Conservation (phyloP, 2,797 vertebrate genomes). For the Argentina silus region DNA sequence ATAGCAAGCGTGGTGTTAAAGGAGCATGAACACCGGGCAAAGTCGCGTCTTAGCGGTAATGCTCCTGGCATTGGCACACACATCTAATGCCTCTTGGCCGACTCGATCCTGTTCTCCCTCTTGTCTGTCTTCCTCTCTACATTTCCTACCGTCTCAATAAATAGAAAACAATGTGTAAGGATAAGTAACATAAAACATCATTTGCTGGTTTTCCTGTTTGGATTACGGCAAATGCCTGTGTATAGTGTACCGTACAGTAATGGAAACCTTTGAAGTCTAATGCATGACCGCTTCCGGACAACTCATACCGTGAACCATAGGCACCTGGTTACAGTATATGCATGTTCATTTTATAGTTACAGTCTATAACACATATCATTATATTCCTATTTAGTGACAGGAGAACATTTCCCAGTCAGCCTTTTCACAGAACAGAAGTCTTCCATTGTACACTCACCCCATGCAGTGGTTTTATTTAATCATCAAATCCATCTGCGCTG, state of each 20-base stretch:
- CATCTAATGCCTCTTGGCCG: too few species aligned
- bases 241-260: neutral
- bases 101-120: too few species aligned
- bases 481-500: constrained; percentile 67
- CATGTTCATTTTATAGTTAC: neutral
- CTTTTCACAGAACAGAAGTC: constrained; percentile 38
- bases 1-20: too few species aligned
- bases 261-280: constrained; percentile 24
- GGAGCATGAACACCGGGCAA: too few species aligned
- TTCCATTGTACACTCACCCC: constrained; percentile 42
- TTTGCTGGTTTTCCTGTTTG: too few species aligned
- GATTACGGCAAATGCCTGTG: neutral
- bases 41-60: too few species aligned
- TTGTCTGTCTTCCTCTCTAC: too few species aligned
- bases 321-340: neutral
- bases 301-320: constrained; percentile 25
- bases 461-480: constrained; percentile 62
- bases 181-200: too few species aligned
- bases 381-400: constrained; percentile 32
- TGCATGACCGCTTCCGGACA: constrained; percentile 8
- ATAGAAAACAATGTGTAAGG: too few species aligned
- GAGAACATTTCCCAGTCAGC: constrained; percentile 53
- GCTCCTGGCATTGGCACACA: too few species aligned
- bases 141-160: too few species aligned
- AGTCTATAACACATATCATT: neutral